These are phyloP conservation scores for Paedocypris micromegethes DNA, from an alignment of 2,797 vertebrate species.

Conservation along the genomic window DNA sequence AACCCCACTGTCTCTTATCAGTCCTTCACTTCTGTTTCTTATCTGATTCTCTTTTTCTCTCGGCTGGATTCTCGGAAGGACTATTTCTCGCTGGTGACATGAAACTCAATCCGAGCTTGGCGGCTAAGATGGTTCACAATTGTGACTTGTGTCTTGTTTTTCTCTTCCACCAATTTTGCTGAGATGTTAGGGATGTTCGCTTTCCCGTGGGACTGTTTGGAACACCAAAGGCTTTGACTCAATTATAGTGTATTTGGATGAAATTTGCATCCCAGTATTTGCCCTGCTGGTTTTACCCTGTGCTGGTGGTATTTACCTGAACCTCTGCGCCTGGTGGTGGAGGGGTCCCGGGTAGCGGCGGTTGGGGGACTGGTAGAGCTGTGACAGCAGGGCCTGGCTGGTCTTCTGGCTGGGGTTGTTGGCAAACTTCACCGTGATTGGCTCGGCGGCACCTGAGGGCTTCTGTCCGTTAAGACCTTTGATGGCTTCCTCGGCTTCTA, in stretches of 20 bases:
- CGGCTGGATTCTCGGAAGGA: slow-evolving; percentile 2
- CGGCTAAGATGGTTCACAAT: slow-evolving; percentile 19
- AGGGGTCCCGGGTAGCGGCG: slow-evolving; percentile 97
- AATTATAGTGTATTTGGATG: too few relatives aligned
- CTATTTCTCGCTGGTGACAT: not conserved
- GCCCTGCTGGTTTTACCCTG: not conserved
- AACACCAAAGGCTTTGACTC: too few relatives aligned
- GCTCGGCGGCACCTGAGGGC: slow-evolving; percentile 95
- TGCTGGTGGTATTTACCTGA: slow-evolving; percentile 81
- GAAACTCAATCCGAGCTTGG: slow-evolving; percentile 5
- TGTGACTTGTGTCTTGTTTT: slow-evolving; percentile 9
- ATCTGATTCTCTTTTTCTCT: slow-evolving; percentile 22
- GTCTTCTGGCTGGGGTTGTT: slow-evolving; percentile 99
- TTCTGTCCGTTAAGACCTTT: slow-evolving; percentile 99
- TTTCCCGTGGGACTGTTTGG: too few relatives aligned
- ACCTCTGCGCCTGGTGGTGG: slow-evolving; percentile 98
- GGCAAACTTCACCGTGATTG: slow-evolving; percentile 99
- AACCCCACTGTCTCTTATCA: slow-evolving; percentile 76
- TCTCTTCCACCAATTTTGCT: slow-evolving; percentile 25
- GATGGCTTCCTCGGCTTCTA: slow-evolving; percentile 99
- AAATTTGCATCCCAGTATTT: too few relatives aligned
- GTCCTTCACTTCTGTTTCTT: slow-evolving; percentile 53
- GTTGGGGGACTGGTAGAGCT: slow-evolving; percentile 98
- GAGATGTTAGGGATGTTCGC: not conserved
- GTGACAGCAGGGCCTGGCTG: slow-evolving; percentile 98